Base-by-base conservation (phyloP, 2,113 vertebrate genomes). In the Erinaceus europaeus region DNA sequence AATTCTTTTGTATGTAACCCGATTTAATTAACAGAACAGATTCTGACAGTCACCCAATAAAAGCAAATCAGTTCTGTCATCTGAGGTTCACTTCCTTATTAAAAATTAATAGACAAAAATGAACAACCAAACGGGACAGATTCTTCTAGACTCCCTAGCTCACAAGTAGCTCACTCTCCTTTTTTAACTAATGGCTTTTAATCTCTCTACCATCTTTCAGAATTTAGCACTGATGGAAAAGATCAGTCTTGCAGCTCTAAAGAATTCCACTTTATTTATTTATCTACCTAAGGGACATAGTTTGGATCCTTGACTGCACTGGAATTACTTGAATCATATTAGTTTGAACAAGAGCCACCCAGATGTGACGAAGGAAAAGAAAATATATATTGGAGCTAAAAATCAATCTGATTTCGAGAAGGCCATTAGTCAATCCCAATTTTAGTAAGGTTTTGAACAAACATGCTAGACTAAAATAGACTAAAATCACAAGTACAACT, bases 201-300 rank as follows among this genome's bases (percentile, higher is more conserved):
- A 78, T 42, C 17, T 77, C 64, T 5, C n/a, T 4, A 46, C 36
- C 36, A 20, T 23, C 72, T 55, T 81, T 74, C 61, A 75, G 61
- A 68, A 38, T 83, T 80, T n/a, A 61, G 34, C 8, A 9, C 65
- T 50, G 46, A 82, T 50, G 34, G 65, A 87, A 92, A 93, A 89
- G 65, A 46, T 61, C 55, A 57, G 48, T 32, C 67, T 92, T 74
- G 78, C 69, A 81, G 62, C 48, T 52, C 84, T 23, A 25, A 55
- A 79, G 85, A 87, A 84, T 92, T 88, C 85, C 50, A 52, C n/a
- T 69, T 46, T 93, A 53, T 90, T 95, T 93, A 65, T 91, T 85
- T 92, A 68, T 69, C 90, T 83, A 93, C 83, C 67, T 90, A 83
- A 64, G 85, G 86, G 67, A 76, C 50, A 68, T 3, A 61, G 38